Evolutionary conservation across 2,888 invertebrate genomes (phyloP).

Genomic region (Pristionchus exspectatus): DNA sequence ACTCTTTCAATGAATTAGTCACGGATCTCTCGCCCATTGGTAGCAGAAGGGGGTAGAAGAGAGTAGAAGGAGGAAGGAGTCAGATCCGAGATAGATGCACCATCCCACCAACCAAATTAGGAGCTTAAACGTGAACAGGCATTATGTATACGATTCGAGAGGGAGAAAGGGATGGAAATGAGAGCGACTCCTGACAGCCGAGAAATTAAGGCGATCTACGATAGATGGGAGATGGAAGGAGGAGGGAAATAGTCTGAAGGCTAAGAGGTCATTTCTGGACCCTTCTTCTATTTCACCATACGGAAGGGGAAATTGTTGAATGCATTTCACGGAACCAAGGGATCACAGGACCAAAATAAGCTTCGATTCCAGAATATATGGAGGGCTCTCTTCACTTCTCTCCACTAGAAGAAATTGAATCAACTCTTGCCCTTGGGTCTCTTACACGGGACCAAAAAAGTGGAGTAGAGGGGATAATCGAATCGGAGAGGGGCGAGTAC

Average conservation of each 20-base stretch:
- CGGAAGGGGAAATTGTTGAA: not conserved
- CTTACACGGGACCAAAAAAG: constrained; percentile 34
- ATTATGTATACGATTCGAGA: constrained; percentile 5
- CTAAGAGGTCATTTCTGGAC: constrained; percentile 33
- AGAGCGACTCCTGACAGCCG: constrained; percentile 47
- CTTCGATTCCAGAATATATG: constrained; percentile 14
- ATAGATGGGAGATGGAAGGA: not conserved
- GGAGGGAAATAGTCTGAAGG: constrained; percentile 33
- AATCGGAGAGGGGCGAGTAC: constrained; percentile 16
- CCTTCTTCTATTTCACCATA: constrained; percentile 43
- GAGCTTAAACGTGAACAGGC: constrained; percentile 26
- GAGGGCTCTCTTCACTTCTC: not conserved
- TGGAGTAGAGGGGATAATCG: constrained; percentile 42
- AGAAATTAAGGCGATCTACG: constrained; percentile 33
- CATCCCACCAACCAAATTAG: constrained; percentile 33
- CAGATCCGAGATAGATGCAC: not conserved
- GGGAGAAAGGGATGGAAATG: not conserved
- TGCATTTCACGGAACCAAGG: not conserved
- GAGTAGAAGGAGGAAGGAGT: not conserved
- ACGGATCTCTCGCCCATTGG: constrained; percentile 46
- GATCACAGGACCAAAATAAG: not conserved
- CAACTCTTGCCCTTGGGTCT: constrained; percentile 48
- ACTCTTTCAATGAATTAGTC: constrained; percentile 44
- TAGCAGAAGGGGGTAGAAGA: not conserved
- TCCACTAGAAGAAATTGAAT: constrained; percentile 18